These are phyloP conservation scores for Uloborus plumipes DNA, from an alignment of 2,888 invertebrate genomes.

Conservation along the genomic window DNA sequence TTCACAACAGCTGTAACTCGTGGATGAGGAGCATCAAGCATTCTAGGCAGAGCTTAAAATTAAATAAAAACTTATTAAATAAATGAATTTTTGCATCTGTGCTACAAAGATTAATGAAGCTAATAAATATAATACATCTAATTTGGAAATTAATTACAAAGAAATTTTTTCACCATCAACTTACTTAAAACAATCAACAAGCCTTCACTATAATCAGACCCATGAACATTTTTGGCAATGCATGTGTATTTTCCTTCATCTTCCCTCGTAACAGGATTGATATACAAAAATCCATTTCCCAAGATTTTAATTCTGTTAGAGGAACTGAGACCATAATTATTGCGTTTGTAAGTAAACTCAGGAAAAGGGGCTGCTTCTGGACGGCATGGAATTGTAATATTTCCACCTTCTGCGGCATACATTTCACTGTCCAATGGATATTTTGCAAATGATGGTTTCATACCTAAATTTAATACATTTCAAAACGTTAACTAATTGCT, in stretches of 20 bases:
- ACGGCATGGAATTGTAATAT: constrained; percentile 89
- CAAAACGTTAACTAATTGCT: no score
- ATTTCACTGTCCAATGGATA: constrained; percentile 89
- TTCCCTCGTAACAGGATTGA: constrained; percentile 86
- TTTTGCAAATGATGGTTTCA: constrained; percentile 90
- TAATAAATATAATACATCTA: neutral
- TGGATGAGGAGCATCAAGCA: constrained; percentile 77
- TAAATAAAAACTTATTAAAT: no score
- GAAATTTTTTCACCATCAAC: constrained; percentile 68
- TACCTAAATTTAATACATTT: constrained; percentile 67
- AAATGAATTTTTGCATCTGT: no score
- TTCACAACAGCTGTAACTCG: constrained; percentile 73
- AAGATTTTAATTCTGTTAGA: constrained; percentile 86
- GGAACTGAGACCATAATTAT: constrained; percentile 72
- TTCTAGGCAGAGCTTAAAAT: constrained; percentile 58
- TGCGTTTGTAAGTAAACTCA: constrained; percentile 89
- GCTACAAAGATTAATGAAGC: neutral
- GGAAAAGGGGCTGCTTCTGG: constrained; percentile 95
- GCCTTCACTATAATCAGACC: constrained; percentile 88
- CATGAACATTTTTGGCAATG: constrained; percentile 85
- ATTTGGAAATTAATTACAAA: neutral
- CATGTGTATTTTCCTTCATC: constrained; percentile 92
- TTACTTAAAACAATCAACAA: constrained; percentile 84
- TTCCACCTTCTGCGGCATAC: constrained; percentile 91
- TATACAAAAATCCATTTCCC: constrained; percentile 87